phyloP scores from a whole-genome alignment of 1,140 invertebrate genomes.

The Monochamus saltuarius region DNA sequence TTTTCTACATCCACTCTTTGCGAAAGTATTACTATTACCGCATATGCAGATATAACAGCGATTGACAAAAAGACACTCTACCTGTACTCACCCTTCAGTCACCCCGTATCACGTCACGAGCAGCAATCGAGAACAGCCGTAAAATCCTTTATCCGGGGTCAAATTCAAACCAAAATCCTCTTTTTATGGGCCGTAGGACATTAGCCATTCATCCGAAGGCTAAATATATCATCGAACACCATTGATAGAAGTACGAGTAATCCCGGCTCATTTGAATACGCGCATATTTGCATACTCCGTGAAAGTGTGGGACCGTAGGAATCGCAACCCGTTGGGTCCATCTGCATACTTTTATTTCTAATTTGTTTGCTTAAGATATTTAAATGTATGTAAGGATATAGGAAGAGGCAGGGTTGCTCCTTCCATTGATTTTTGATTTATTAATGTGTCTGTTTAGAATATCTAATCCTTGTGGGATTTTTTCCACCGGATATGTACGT shows the following conservation, averaged over 20 bases:
- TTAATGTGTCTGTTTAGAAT: conserved; percentile 22
- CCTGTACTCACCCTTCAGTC: conserved; percentile 11
- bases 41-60: conserved; percentile 13
- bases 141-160: conserved; percentile 21
- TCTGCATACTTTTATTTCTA: conserved; percentile 20
- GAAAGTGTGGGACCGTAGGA: conserved; percentile 19
- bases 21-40: conserved; percentile 14
- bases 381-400: conserved; percentile 19
- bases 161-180: conserved; percentile 28
- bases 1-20: too few species aligned
- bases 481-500: not conserved
- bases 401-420: conserved; percentile 4
- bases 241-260: conserved; percentile 19
- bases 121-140: conserved; percentile 21
- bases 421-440: conserved; percentile 25
- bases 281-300: conserved; percentile 16
- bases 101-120: conserved; percentile 17
- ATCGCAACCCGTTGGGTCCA: not conserved
- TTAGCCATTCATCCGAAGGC: conserved; percentile 23
- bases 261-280: conserved; percentile 9
- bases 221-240: conserved; percentile 22
- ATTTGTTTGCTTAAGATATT: conserved; percentile 24
- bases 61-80: conserved; percentile 11
- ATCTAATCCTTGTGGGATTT: conserved; percentile 27
- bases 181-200: conserved; percentile 23